Conservation (phyloP, 2,888 invertebrate genomes). For the Aleiodes testaceus region DNA sequence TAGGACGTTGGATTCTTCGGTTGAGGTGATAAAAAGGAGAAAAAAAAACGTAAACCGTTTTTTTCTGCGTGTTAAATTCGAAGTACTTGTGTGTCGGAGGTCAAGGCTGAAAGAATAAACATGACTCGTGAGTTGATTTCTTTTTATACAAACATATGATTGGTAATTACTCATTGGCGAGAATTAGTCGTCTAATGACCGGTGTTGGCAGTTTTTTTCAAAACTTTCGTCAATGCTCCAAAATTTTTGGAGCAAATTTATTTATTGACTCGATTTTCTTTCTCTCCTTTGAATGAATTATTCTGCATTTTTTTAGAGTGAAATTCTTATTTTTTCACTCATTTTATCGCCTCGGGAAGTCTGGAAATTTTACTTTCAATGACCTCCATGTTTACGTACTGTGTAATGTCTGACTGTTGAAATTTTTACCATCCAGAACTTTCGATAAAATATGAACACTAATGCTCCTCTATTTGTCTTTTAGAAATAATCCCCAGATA, state of each 20-base stretch:
- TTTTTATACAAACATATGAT: background rate
- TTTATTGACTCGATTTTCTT: background rate
- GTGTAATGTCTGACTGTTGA: background rate
- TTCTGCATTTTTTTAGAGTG: background rate
- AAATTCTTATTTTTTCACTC: background rate
- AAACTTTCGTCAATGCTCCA: no score
- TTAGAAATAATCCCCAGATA: background rate
- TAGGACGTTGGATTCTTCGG: slow-evolving; percentile 16
- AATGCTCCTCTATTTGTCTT: no score
- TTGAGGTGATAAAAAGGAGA: background rate
- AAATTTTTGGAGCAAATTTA: background rate
- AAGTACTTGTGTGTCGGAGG: slow-evolving; percentile 69
- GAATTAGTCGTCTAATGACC: no score
- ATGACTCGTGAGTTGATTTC: slow-evolving; percentile 67
- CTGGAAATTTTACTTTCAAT: background rate
- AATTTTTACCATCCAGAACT: slow-evolving; percentile 1
- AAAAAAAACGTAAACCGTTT: background rate
- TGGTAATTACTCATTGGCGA: no score
- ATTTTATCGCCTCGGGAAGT: background rate
- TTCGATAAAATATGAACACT: background rate
- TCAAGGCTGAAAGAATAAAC: slow-evolving; percentile 64
- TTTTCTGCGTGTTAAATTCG: slow-evolving; percentile 54
- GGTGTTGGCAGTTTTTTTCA: background rate
- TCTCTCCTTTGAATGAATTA: no score
- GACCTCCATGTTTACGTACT: slow-evolving; percentile 21